phyloP scores from a whole-genome alignment of 2,113 vertebrate genomes.

The Phocoena sinus region DNA sequence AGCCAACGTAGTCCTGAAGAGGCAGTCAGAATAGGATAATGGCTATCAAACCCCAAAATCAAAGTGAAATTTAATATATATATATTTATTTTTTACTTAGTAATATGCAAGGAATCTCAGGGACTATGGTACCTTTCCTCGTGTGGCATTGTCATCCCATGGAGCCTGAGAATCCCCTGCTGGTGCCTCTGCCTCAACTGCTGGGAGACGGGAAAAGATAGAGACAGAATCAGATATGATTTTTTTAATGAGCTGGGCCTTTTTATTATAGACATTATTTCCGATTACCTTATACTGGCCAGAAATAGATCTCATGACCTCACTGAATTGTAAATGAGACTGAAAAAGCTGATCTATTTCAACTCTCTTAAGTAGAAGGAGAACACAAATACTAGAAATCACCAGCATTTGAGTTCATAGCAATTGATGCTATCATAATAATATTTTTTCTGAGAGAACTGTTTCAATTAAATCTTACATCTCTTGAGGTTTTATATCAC shows the following conservation, averaged over 20 bases:
- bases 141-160: not conserved
- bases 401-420: not conserved
- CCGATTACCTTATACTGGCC: not conserved
- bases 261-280: not conserved
- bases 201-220: not conserved
- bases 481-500: constrained; percentile 15
- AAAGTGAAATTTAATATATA: not conserved
- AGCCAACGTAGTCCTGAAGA: not conserved
- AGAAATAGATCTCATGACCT: not conserved
- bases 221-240: not conserved
- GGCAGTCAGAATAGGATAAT: not conserved
- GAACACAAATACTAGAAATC: not conserved
- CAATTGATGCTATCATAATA: not conserved
- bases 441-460: not conserved
- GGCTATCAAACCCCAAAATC: not conserved
- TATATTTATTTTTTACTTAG: not conserved
- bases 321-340: not conserved
- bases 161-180: not conserved
- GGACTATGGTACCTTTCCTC: not conserved
- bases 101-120: not conserved
- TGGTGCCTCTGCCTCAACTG: not conserved
- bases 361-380: not conserved
- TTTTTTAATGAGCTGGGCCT: not conserved
- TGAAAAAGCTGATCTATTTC: not conserved
- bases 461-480: not conserved